Conservation (phyloP, 2,113 vertebrate genomes). For the Proterorhinus semilunaris region DNA sequence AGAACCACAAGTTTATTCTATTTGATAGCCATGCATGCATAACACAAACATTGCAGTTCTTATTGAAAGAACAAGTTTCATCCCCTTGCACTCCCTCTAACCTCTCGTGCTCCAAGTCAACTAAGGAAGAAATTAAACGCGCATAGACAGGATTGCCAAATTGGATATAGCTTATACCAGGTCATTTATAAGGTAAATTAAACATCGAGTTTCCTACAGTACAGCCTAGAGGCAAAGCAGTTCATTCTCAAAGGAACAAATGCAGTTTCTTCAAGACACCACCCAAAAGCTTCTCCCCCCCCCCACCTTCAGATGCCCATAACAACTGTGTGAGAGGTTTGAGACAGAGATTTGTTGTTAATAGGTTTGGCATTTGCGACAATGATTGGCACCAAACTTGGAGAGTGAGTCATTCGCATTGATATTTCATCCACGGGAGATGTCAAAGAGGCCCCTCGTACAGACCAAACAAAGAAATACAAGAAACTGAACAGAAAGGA, state of each 20-base stretch:
- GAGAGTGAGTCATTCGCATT: conserved; percentile 76
- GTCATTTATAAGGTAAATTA: conserved; percentile 38
- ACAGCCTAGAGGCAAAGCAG: conserved; percentile 25
- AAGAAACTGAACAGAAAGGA: conserved; percentile 23
- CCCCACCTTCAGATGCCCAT: conserved; percentile 60
- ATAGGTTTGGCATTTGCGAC: conserved; percentile 78
- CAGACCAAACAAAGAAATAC: conserved; percentile 43
- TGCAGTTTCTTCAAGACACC: conserved; percentile 19
- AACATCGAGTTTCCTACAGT: conserved; percentile 14
- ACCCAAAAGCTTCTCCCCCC: conserved; percentile 29
- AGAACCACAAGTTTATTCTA: conserved; percentile 15
- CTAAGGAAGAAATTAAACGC: neutral
- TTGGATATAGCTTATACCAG: conserved; percentile 33
- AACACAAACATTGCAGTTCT: conserved; percentile 17
- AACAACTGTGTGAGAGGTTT: conserved; percentile 65
- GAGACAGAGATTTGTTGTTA: conserved; percentile 68
- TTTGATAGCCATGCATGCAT: conserved; percentile 1
- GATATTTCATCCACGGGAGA: conserved; percentile 72
- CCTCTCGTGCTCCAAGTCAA: conserved; percentile 2
- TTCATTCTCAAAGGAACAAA: conserved; percentile 34
- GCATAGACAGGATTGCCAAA: conserved; percentile 22
- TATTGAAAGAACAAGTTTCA: conserved; percentile 11
- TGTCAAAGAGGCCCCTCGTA: conserved; percentile 54
- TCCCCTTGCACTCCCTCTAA: neutral
- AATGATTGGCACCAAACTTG: conserved; percentile 77